phyloP scores from a whole-genome alignment of 2,113 vertebrate species.

The Hemichromis elongatus region DNA sequence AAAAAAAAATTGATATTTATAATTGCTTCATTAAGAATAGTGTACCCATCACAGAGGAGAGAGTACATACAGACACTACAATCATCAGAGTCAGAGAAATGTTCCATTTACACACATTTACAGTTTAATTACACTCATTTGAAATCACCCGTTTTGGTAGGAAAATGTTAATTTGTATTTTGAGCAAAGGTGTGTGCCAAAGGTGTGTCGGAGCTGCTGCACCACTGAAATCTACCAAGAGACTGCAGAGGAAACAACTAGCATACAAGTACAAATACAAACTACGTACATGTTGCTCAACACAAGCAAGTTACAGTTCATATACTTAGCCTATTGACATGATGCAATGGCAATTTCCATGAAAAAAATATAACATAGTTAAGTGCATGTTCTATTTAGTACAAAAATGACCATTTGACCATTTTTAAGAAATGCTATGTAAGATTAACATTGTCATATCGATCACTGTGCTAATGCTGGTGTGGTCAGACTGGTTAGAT shows the following conservation, averaged over 20 bases:
- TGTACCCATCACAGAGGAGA: background rate
- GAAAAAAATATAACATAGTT: background rate
- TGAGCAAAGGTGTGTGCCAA: background rate
- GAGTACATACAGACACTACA: fast-evolving
- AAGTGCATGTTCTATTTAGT: background rate
- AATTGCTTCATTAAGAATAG: too few species aligned
- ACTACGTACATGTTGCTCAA: background rate
- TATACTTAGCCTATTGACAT: background rate
- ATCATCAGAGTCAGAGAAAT: background rate
- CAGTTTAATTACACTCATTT: background rate
- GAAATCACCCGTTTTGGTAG: background rate
- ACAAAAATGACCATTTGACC: background rate
- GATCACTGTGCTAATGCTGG: background rate
- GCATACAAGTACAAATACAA: background rate
- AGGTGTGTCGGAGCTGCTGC: background rate
- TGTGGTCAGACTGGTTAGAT: background rate
- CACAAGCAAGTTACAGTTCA: background rate
- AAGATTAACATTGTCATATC: background rate
- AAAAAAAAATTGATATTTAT: too few species aligned
- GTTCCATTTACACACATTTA: fast-evolving
- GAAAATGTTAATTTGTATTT: background rate
- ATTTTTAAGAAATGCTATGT: background rate
- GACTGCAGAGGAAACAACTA: background rate
- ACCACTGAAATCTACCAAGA: background rate
- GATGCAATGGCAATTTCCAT: background rate